phyloP scores from a whole-genome alignment of 2,113 vertebrate species.

The Anhinga rufa region DNA sequence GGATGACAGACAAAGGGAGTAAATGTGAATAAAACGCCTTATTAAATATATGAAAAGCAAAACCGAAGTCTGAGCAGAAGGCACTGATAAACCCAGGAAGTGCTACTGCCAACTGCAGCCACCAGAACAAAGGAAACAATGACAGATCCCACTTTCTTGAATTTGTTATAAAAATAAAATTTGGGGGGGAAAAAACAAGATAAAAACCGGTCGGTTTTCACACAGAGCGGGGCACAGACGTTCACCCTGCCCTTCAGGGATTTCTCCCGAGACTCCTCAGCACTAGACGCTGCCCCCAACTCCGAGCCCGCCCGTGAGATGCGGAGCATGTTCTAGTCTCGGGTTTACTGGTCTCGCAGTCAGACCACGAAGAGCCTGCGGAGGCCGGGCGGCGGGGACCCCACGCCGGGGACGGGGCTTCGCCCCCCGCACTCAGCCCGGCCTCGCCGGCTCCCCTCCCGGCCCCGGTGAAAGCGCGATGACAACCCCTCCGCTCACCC shows the following conservation, averaged over 20 bases:
- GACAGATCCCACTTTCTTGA: background rate
- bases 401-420: background rate
- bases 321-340: background rate
- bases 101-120: background rate
- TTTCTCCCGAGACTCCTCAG: background rate
- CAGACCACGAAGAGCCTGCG: background rate
- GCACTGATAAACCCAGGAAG: constrained; percentile 37
- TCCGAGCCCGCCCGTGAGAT: background rate
- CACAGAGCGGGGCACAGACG: background rate
- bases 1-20: constrained; percentile 40
- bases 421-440: background rate
- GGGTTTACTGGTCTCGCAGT: no score
- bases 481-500: background rate
- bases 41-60: background rate
- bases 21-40: background rate
- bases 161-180: background rate
- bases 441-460: background rate
- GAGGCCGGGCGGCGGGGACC: background rate
- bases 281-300: background rate
- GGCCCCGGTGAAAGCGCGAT: background rate
- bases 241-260: background rate
- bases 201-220: background rate
- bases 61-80: background rate
- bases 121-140: constrained; percentile 33
- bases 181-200: no score